phyloP scores from a whole-genome alignment of 2,113 vertebrate genomes.

The Centropus unirufus region DNA sequence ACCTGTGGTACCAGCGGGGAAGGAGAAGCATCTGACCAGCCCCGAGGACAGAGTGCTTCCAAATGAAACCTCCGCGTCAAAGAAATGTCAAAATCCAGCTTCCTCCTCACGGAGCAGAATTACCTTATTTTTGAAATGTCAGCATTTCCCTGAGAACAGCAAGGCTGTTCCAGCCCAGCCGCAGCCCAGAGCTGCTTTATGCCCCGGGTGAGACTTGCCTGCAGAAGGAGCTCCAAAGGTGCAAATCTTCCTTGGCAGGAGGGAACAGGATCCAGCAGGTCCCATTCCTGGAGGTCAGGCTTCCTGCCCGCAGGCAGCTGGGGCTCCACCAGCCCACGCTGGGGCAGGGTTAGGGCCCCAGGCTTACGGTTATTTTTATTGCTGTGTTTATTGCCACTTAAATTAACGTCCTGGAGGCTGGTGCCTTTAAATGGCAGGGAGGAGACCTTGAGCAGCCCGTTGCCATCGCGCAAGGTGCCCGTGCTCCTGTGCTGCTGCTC shows the following conservation, averaged over 20 bases:
- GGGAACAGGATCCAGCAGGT: background rate
- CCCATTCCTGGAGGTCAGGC: background rate
- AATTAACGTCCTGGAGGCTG: conserved; percentile 34
- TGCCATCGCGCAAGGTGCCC: background rate
- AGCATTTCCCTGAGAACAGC: background rate
- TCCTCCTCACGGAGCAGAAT: background rate
- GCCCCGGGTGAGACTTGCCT: background rate
- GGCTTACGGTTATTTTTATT: conserved; percentile 55
- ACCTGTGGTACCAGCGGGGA: background rate
- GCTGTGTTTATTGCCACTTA: conserved; percentile 52
- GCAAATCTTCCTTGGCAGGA: background rate
- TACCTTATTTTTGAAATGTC: background rate
- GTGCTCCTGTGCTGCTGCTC: rapidly evolving
- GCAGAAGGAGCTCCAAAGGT: background rate
- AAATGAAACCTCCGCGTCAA: background rate
- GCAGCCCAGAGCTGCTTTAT: background rate
- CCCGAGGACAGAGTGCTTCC: background rate
- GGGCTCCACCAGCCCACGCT: background rate
- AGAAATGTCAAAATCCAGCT: background rate
- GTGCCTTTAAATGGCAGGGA: background rate
- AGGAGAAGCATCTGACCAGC: background rate
- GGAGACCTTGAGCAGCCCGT: conserved; percentile 5
- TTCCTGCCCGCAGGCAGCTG: background rate
- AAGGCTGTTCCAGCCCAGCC: background rate
- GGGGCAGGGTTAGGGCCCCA: background rate